These are phyloP conservation scores for Maconellicoccus hirsutus DNA, from an alignment of 1,140 invertebrate species.

Conservation along the genomic window DNA sequence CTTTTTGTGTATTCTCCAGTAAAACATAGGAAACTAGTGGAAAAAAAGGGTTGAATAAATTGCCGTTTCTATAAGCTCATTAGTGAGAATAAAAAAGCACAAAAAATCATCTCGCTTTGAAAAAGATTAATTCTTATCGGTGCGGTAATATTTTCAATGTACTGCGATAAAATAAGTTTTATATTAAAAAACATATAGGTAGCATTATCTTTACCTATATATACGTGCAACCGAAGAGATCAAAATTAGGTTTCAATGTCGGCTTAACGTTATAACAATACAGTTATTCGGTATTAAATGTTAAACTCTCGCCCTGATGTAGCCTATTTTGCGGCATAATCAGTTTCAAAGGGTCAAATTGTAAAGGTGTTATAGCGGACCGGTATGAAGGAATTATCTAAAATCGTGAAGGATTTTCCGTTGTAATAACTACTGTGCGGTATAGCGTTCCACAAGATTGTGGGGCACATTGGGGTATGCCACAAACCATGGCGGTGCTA, in stretches of 20 bases:
- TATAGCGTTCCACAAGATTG: not conserved
- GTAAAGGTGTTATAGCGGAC: slow-evolving; percentile 2
- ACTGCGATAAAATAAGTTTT: no score
- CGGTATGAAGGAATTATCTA: not conserved
- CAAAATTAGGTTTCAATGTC: slow-evolving; percentile 1
- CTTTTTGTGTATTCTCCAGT: slow-evolving; percentile 7
- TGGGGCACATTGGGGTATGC: slow-evolving; percentile 1
- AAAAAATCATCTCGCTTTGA: no score
- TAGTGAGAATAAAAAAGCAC: no score
- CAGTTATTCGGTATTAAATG: not conserved
- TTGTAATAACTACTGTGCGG: slow-evolving; percentile 7
- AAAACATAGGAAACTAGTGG: not conserved
- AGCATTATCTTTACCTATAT: no score
- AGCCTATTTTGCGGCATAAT: not conserved
- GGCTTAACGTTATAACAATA: not conserved
- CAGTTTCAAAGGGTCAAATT: slow-evolving; percentile 8
- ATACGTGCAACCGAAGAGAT: no score
- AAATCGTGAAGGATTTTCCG: slow-evolving; percentile 4
- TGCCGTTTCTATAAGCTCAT: not conserved
- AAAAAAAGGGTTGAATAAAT: not conserved
- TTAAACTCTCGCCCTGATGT: not conserved
- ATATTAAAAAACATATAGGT: no score
- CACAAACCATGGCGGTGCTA: slow-evolving; percentile 2
- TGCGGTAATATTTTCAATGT: no score
- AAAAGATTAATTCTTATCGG: no score